Conservation (phyloP, 2,888 invertebrate species). For the Zelleria hepariella region DNA sequence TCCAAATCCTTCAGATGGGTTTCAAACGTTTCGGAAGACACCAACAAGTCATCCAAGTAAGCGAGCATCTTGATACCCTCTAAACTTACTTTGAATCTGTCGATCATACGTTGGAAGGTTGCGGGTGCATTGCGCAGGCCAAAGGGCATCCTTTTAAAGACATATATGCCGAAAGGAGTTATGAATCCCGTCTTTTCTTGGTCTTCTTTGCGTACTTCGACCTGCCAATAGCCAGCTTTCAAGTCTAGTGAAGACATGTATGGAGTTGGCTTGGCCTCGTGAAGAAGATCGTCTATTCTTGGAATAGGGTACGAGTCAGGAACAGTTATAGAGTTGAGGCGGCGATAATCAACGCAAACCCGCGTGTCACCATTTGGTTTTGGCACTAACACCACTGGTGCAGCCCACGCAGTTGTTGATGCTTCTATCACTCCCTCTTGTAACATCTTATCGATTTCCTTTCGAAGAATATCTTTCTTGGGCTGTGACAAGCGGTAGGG, state of each 20-base stretch:
- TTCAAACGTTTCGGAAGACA: constrained; percentile 19
- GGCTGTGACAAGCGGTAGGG: constrained; percentile 26
- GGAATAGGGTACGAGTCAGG: constrained; percentile 34
- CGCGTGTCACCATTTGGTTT: constrained; percentile 26
- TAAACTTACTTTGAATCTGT: constrained; percentile 18
- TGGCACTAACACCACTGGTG: constrained; percentile 33
- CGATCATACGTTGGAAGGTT: constrained; percentile 27
- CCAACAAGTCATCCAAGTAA: constrained; percentile 27
- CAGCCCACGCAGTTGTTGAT: constrained; percentile 30
- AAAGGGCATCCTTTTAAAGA: constrained; percentile 30
- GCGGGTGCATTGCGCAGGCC: constrained; percentile 28
- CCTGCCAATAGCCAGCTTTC: constrained; percentile 22
- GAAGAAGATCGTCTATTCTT: constrained; percentile 31
- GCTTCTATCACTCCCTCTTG: constrained; percentile 27
- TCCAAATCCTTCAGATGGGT: constrained; percentile 21
- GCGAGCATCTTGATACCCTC: constrained; percentile 15
- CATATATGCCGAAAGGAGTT: constrained; percentile 27
- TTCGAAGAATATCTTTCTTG: constrained; percentile 14
- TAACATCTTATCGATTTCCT: constrained; percentile 23
- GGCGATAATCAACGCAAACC: constrained; percentile 32
- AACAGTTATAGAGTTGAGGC: constrained; percentile 17
- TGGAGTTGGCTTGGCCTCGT: constrained; percentile 21
- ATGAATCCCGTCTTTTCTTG: constrained; percentile 27
- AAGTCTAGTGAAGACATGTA: constrained; percentile 24
- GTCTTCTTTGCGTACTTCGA: constrained; percentile 21